Evolutionary conservation across 2,797 vertebrate species (phyloP).

Genomic region (Notolepis coatsorum): DNA sequence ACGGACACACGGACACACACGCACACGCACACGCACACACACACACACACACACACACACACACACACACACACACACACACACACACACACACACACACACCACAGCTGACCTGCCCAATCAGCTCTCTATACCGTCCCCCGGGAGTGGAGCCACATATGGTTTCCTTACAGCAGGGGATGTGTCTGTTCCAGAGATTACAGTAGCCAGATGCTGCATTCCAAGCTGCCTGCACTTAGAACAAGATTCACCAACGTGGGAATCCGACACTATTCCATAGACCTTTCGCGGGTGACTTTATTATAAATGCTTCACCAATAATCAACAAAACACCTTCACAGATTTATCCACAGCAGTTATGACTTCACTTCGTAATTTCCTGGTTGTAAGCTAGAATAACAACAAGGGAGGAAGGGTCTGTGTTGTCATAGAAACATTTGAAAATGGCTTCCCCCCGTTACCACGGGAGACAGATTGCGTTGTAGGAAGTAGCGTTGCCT

Average conservation of each 20-base stretch:
- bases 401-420: no score
- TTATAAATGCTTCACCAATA: no score
- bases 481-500: no score
- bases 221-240: conserved; percentile 20
- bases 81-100: background rate
- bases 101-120: conserved; percentile 9
- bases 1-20: conserved; percentile 4
- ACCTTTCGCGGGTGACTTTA: no score
- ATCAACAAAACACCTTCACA: no score
- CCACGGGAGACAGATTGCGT: no score
- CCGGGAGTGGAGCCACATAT: conserved; percentile 38
- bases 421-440: no score
- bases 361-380: no score
- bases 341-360: no score
- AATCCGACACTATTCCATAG: conserved; percentile 11
- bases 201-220: conserved; percentile 31
- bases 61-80: conserved; percentile 6
- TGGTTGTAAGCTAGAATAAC: no score
- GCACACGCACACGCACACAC: background rate
- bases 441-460: no score
- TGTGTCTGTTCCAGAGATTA: conserved; percentile 22
- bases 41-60: background rate
- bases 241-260: conserved; percentile 12
- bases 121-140: conserved; percentile 8
- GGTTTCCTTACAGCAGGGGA: conserved; percentile 22